Percentiles rank a stretch among this genome's conserved stretches.
These are phyloP conservation scores for Chrosomus eos DNA, from an alignment of 2,797 vertebrate genomes.

Conservation along the genomic window DNA sequence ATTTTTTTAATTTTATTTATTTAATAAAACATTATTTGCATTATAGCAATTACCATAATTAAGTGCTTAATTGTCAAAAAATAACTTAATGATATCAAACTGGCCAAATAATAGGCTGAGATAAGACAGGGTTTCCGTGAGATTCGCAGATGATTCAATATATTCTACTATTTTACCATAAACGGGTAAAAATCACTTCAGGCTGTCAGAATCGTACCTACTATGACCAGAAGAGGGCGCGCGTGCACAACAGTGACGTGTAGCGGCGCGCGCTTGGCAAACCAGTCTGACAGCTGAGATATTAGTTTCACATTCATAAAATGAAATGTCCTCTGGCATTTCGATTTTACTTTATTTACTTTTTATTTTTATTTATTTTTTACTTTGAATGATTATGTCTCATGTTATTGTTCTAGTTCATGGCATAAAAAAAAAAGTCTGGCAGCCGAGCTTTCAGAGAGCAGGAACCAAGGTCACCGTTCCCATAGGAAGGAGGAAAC, in stretches of 20 bases:
- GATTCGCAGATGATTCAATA: too few species aligned
- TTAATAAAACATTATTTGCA: too few species aligned
- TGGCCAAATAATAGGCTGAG: not conserved
- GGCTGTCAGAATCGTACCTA: not conserved
- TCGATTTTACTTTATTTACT: too few species aligned
- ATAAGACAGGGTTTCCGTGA: not conserved
- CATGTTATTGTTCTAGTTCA: too few species aligned
- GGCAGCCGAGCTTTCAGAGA: conserved; percentile 20
- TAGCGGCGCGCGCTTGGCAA: not conserved
- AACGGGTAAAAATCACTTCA: not conserved
- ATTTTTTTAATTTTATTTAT: too few species aligned
- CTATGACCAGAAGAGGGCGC: not conserved
- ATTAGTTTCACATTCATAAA: too few species aligned
- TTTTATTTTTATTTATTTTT: too few species aligned
- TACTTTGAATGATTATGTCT: too few species aligned
- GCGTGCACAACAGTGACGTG: not conserved
- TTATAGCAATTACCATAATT: not conserved
- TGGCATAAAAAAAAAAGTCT: not conserved
- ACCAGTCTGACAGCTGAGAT: not conserved
- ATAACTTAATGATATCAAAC: not conserved
- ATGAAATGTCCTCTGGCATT: too few species aligned
- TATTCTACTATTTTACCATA: not conserved
- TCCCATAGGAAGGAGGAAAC: not conserved
- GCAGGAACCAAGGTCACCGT: not conserved
- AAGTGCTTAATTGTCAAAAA: too few species aligned